These are phyloP conservation scores for Drosophila pseudotakahashii DNA, from an alignment of 2,888 invertebrate species.

Conservation along the genomic window DNA sequence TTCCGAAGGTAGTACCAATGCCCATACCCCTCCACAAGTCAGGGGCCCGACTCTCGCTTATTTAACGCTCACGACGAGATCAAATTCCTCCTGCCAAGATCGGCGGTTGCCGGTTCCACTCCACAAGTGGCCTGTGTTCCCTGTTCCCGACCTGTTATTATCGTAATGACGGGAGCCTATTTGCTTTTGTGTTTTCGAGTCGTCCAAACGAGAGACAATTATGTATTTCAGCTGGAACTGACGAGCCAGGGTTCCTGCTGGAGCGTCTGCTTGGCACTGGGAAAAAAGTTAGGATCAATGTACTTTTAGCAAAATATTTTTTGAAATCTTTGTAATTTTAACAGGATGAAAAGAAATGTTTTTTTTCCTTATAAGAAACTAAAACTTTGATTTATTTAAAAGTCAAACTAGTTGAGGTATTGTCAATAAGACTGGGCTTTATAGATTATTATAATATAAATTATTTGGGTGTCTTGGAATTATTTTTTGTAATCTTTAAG, in stretches of 20 bases:
- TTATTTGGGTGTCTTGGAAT: no score
- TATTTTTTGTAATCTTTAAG: no score
- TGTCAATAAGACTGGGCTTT: no score
- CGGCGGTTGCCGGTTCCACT: conserved; percentile 45
- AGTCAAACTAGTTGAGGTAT: no score
- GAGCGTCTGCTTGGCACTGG: conserved; percentile 44
- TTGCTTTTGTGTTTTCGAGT: conserved; percentile 77
- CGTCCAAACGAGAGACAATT: conserved; percentile 69
- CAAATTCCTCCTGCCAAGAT: conserved; percentile 39
- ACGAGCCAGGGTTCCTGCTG: conserved; percentile 39
- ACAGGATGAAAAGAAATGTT: no score
- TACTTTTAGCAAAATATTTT: not conserved
- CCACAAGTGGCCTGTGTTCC: conserved; percentile 61
- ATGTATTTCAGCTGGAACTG: conserved; percentile 66
- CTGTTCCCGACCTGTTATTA: conserved; percentile 80
- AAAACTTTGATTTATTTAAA: no score
- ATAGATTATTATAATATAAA: no score
- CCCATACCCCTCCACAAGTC: conserved; percentile 28
- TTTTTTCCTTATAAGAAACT: no score
- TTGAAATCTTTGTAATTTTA: no score
- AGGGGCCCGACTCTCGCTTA: conserved; percentile 19
- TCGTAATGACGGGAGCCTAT: conserved; percentile 81
- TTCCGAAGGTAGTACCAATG: conserved; percentile 49
- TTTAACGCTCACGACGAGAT: conserved; percentile 40
- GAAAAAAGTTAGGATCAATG: not conserved